Evolutionary conservation across 1,140 invertebrate genomes (phyloP), one percentile per base, ranked within the genome.

Genomic region (Drosophila orosa): DNA sequence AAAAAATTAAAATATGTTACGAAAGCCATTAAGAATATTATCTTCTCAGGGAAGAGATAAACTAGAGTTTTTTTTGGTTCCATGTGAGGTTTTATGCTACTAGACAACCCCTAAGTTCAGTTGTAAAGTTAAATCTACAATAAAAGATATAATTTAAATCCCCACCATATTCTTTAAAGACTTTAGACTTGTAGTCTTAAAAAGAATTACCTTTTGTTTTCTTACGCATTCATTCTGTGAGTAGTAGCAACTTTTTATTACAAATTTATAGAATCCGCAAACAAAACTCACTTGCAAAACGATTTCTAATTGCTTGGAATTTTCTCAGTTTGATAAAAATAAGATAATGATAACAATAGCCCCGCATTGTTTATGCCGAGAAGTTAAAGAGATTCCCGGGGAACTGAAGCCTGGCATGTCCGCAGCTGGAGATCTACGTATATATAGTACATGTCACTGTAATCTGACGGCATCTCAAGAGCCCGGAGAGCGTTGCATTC

Each of bases 401-500:
- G 7, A 66, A 37, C 25, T 25, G 25, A 37, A 29, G 50, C 63
- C 9, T 19, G 7, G 31, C 35, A 69, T 56, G 50, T 24, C 10
- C 50, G 25, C 65, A 50, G 65, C 44, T 68, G 59, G 65, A 56
- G n/a, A 56, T 39, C 39, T 6, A 45, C 5, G n/a, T 48, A 48
- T 29, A n/a, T 3, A 48, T 40, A 47, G n/a, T 67, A 22, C 71
- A 8, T 63, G 67, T 58, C 65, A 71, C 45, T 44, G 45, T 27
- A 66, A 66, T 68, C 45, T 24, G 33, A 48, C 12, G 42, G 22
- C 33, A 67, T 47, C 66, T 71, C 33, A 24, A 71, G 67, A 29
- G n/a, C 40, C 50, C 19, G 17, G 52, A 33, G 67, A 58, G 50
- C 48, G 67, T 57, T 69, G 65, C 67, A 71, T 71, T 45, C 63